Conservation (phyloP, 2,888 invertebrate species). For the Eupeodes latifasciatus region DNA sequence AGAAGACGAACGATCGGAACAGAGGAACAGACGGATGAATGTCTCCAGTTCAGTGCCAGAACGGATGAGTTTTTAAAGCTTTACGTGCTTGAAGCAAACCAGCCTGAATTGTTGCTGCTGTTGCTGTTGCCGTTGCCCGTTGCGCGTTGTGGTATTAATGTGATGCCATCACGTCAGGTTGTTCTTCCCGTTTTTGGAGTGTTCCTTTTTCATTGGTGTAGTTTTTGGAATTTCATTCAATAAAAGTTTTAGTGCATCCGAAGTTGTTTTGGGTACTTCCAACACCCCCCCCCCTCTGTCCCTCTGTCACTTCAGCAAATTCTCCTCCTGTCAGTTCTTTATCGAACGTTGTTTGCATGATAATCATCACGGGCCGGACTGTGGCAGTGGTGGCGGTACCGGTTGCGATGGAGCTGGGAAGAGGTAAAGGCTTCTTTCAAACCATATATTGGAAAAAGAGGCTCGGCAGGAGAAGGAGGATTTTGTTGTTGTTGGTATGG, state of each 20-base stretch:
- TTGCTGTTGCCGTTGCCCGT: no score
- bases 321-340: slow-evolving; percentile 55
- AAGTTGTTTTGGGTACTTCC: slow-evolving; percentile 15
- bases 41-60: slow-evolving; percentile 48
- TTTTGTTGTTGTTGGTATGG: slow-evolving; percentile 1
- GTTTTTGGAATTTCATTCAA: slow-evolving; percentile 75
- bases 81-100: slow-evolving; percentile 52
- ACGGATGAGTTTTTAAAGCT: slow-evolving; percentile 71
- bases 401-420: slow-evolving; percentile 15
- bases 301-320: no score
- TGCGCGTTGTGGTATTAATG: slow-evolving; percentile 1
- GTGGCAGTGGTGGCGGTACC: not conserved
- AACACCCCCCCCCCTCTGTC: not conserved
- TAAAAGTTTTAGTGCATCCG: slow-evolving; percentile 60
- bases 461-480: not conserved
- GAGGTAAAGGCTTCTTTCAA: no score
- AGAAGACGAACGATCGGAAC: not conserved
- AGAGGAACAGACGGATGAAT: not conserved
- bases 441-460: not conserved
- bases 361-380: slow-evolving; percentile 24
- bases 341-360: slow-evolving; percentile 74
- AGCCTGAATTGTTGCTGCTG: slow-evolving; percentile 12
- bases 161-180: slow-evolving; percentile 30
- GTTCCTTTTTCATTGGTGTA: slow-evolving; percentile 26
- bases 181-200: slow-evolving; percentile 23